A percentile compares a stretch with the other conserved stretches of the same genome.
These are phyloP conservation scores for Istiophorus platypterus DNA, from an alignment of 2,113 vertebrate species.

Conservation along the genomic window DNA sequence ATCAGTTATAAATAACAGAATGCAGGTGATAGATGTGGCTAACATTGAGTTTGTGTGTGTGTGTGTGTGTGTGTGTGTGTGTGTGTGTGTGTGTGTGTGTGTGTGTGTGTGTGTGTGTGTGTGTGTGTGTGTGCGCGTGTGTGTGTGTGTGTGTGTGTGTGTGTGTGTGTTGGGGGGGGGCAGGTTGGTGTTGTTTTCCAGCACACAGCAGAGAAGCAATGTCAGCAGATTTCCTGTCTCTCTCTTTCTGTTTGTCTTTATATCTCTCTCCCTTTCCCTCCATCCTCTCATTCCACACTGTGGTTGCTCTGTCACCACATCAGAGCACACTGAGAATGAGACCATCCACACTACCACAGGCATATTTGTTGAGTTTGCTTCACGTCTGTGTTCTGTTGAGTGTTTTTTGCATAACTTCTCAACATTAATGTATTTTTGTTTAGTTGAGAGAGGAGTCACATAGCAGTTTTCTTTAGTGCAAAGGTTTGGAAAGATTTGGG, in stretches of 20 bases:
- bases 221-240: slow-evolving; percentile 62
- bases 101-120: background rate
- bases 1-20: background rate
- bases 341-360: background rate
- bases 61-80: background rate
- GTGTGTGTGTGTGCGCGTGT: background rate
- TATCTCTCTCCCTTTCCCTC: slow-evolving; percentile 21
- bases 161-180: no score
- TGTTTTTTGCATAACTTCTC: background rate
- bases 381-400: background rate
- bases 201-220: slow-evolving; percentile 80
- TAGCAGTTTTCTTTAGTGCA: no score
- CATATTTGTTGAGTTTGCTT: background rate
- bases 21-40: background rate
- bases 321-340: slow-evolving; percentile 46
- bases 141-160: no score
- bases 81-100: no score
- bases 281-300: slow-evolving; percentile 61
- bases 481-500: no score
- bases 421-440: background rate
- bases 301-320: slow-evolving; percentile 78
- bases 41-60: background rate
- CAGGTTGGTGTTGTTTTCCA: slow-evolving; percentile 75
- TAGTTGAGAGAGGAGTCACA: no score
- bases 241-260: slow-evolving; percentile 33